Evolutionary conservation across 2,113 vertebrate species (phyloP), one percentile per base, ranked within the genome.

Genomic region (rat (Rattus norvegicus)): DNA sequence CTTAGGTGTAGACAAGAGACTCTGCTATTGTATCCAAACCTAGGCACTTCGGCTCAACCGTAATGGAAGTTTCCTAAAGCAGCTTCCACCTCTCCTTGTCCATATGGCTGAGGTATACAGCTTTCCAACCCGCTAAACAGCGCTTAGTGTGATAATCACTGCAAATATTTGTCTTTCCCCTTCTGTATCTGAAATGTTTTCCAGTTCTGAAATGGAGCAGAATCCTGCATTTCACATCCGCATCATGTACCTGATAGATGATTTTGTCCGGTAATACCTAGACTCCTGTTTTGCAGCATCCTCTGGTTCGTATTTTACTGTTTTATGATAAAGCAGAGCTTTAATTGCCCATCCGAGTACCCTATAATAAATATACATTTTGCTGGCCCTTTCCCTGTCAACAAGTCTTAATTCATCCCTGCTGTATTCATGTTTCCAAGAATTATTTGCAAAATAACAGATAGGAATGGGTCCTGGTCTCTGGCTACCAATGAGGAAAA

Each of bases 11-110:
- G 43, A 33, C 20, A n/a, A 43, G 83, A 22, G 24, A 70, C 3
- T 70, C 36, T 87, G 43, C 69, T 43, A 91, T 95, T 96, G 89
- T 5, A 76, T 88, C 19, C 14, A 92, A 80, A 88, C 7, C 6
- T 33, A 92, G 90, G 36, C 92, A 54, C 81, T 72, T 81, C 14
- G 39, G 5, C 39, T 85, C 81, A 43, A 84, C 8, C 24, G 43
- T 84, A 28, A 17, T 28, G 22, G 20, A 84, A 43, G 14, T 63
- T 43, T 63, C n/a, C 56, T 43, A 43, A 63, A 63, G 39, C 14
- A 84, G 16, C 24, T 28, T 61, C 7, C 7, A 85, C 61, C 26
- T 88, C 52, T 10, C 92, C 16, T 5, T 63, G 6, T 0, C 0
- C 30, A 59, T 12, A 4, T 20, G 43, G 2, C 30, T 69, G 30